Base-by-base conservation (phyloP, 2,797 vertebrate genomes). In the Gambelia wislizenii region DNA sequence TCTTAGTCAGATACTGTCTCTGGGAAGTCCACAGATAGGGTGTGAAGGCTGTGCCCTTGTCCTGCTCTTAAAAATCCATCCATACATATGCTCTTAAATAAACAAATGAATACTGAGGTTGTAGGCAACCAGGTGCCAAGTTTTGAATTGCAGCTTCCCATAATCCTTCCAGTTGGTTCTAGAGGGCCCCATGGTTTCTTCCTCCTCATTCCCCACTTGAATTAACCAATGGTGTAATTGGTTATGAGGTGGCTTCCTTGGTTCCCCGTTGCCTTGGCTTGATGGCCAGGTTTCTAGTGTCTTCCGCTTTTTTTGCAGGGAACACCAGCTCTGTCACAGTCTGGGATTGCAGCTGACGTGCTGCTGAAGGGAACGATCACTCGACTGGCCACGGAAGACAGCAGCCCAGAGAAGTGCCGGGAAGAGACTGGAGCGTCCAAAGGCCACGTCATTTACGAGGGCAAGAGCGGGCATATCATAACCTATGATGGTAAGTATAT, bases 401-500 rank as follows among this genome's bases (percentile, higher is more conserved):
- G 92, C 95, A 98, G 97, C 93, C 97, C 98, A 4, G 99, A 99
- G 85, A 99, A 99, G 94, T 93, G 97, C 92, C 97, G 98, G 27
- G 98, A 98, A 44, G 99, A 99, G 90, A 96, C 98, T 70, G 89
- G 98, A 83, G 87, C 98, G 86, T 95, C 98, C 94, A 99, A 99
- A 97, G 98, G 98, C 94, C 98, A 99, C 8, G 98, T 99, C 89
- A 99, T 99, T 93, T 99, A 99, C 80, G 99, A 99, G 97, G 98
- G 99, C 95, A 99, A 99, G 96, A 99, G 97, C 81, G 98, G 99
- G 82, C 99, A 99, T 93, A 99, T 99, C 91, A 96, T 99, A 6
- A 99, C 99, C 16, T 99, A 98, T 1, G 98, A 98, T 20, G 96
- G 98, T 98, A 94, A 97, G 97, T 97, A 54, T 52, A 12, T 47